These are phyloP conservation scores for Vollenhovia emeryi DNA, from an alignment of 1,140 invertebrate species.

Conservation along the genomic window DNA sequence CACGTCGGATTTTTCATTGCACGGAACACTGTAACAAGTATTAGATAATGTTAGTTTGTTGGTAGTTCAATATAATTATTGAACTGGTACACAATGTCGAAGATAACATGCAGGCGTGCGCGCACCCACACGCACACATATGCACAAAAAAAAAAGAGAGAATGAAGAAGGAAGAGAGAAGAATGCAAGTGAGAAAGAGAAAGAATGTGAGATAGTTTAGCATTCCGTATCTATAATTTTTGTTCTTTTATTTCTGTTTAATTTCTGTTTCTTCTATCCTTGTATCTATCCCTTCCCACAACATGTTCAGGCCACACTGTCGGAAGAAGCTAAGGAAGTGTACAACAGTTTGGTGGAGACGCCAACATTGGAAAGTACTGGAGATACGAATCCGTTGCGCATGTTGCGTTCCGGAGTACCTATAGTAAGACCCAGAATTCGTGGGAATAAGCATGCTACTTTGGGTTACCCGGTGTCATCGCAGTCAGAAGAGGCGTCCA, in stretches of 20 bases:
- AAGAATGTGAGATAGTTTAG: slow-evolving; percentile 2
- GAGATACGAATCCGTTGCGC: slow-evolving; percentile 89
- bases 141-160: neutral
- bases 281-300: slow-evolving; percentile 76
- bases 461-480: slow-evolving; percentile 53
- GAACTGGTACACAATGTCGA: neutral
- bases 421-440: slow-evolving; percentile 87
- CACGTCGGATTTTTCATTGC: neutral
- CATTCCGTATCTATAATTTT: slow-evolving; percentile 40
- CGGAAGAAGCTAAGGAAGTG: slow-evolving; percentile 94
- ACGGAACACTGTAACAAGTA: neutral
- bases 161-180: neutral
- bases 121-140: neutral
- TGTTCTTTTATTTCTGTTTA: slow-evolving; percentile 79
- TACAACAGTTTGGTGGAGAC: slow-evolving; percentile 96
- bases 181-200: neutral
- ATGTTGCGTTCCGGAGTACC: slow-evolving; percentile 89
- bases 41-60: neutral
- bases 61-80: slow-evolving; percentile 9
- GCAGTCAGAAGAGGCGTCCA: slow-evolving; percentile 71
- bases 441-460: slow-evolving; percentile 86
- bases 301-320: slow-evolving; percentile 89
- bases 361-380: slow-evolving; percentile 82
- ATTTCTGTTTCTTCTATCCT: slow-evolving; percentile 79
- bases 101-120: neutral